Conservation (phyloP, 1,140 invertebrate genomes). For the Phortica variegata region DNA sequence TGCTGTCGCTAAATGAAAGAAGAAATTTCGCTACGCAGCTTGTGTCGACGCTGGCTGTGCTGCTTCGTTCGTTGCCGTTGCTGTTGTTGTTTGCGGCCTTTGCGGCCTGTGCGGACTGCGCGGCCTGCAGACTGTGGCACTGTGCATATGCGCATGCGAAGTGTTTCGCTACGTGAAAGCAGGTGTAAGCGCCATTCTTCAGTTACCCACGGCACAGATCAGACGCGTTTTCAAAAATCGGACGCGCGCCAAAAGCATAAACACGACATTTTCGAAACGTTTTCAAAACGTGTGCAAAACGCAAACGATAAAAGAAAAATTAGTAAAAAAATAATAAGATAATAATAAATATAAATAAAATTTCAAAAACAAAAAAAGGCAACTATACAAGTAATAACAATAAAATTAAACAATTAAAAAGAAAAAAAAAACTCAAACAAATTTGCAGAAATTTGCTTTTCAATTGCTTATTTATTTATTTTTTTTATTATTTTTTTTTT, state of each 20-base stretch:
- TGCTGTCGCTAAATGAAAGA: conserved; percentile 33
- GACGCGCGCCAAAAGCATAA: too few relatives aligned
- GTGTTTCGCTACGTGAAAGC: conserved; percentile 58
- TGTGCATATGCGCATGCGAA: conserved; percentile 52
- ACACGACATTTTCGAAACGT: conserved; percentile 13
- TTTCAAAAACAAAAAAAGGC: conserved; percentile 12
- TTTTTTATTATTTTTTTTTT: background rate
- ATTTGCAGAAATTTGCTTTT: too few relatives aligned
- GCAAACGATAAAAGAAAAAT: conserved; percentile 3
- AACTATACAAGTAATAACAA: background rate
- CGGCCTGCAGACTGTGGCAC: background rate
- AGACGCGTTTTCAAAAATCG: conserved; percentile 50
- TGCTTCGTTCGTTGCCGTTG: conserved; percentile 7
- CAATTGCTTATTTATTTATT: background rate
- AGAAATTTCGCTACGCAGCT: conserved; percentile 39
- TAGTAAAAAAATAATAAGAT: background rate
- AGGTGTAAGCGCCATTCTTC: conserved; percentile 57
- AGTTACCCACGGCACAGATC: conserved; percentile 54
- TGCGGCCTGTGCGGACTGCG: background rate
- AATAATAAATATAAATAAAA: conserved; percentile 1
- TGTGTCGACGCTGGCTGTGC: conserved; percentile 7
- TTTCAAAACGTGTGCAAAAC: conserved; percentile 12
- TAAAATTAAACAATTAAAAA: conserved; percentile 2
- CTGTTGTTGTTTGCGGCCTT: conserved; percentile 17
- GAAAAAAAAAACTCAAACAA: background rate